Evolutionary conservation across 2,888 invertebrate species (phyloP).

Genomic region (Chymomyza caudatula): DNA sequence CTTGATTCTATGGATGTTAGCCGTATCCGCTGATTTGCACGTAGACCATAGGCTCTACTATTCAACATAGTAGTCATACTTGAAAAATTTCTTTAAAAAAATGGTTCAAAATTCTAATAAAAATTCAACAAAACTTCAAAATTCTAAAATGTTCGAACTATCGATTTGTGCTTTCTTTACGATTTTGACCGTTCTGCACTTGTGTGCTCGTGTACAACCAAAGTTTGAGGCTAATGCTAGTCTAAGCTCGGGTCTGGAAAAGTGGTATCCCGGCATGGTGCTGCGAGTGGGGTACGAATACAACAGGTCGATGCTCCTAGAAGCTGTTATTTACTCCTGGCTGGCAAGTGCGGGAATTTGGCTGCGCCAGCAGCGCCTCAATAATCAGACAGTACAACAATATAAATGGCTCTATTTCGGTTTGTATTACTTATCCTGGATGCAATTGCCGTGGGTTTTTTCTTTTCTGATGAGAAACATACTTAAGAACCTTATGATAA

Average conservation of each 20-base stretch:
- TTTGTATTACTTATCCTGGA: background rate
- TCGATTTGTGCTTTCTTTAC: slow-evolving; percentile 10
- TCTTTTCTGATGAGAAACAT: background rate
- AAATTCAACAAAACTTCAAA: too few species aligned
- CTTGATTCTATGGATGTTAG: too few species aligned
- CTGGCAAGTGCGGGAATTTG: slow-evolving; percentile 41
- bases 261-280: slow-evolving; percentile 29
- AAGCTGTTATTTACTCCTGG: slow-evolving; percentile 36
- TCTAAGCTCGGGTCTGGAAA: slow-evolving; percentile 27
- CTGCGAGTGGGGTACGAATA: slow-evolving; percentile 48
- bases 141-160: background rate
- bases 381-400: background rate
- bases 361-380: slow-evolving; percentile 20
- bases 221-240: slow-evolving; percentile 42
- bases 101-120: too few species aligned
- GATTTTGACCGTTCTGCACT: slow-evolving; percentile 36
- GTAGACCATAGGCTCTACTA: too few species aligned
- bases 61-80: too few species aligned
- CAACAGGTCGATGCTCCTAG: slow-evolving; percentile 30
- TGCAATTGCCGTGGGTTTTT: background rate
- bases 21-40: too few species aligned
- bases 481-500: background rate
- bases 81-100: too few species aligned
- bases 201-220: slow-evolving; percentile 45
- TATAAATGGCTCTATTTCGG: background rate